Conservation (phyloP, 1,140 invertebrate genomes). For the Ptiloglossa arizonensis region DNA sequence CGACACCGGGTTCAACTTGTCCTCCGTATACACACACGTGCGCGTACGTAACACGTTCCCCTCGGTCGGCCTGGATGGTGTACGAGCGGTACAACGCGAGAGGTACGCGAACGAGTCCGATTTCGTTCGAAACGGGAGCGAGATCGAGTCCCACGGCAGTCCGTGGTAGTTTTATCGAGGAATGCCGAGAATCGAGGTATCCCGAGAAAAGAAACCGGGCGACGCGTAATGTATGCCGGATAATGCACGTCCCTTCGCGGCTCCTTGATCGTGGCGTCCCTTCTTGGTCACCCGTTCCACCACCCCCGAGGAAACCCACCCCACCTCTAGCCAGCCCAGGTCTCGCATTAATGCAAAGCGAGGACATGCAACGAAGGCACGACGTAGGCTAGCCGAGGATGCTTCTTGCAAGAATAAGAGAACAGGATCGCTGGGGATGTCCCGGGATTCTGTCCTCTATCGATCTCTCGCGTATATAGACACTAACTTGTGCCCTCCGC, state of each 20-base stretch:
- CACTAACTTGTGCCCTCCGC: conserved; percentile 80
- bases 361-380: conserved; percentile 64
- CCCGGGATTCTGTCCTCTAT: conserved; percentile 82
- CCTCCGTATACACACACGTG: no score
- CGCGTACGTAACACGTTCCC: no score
- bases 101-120: no score
- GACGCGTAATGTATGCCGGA: conserved; percentile 50
- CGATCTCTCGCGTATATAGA: conserved; percentile 80
- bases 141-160: background rate
- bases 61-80: no score
- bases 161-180: background rate
- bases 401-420: conserved; percentile 82
- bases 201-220: conserved; percentile 10
- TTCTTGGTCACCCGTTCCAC: conserved; percentile 6
- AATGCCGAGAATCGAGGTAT: background rate
- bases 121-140: background rate
- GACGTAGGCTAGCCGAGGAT: conserved; percentile 72
- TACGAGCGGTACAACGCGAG: no score
- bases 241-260: conserved; percentile 29
- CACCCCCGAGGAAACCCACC: background rate
- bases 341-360: conserved; percentile 69
- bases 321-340: background rate
- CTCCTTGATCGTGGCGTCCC: conserved; percentile 3
- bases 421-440: conserved; percentile 81
- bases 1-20: background rate